These are phyloP conservation scores for Sylvicola fuscatus DNA, from an alignment of 2,888 invertebrate species.

Conservation along the genomic window DNA sequence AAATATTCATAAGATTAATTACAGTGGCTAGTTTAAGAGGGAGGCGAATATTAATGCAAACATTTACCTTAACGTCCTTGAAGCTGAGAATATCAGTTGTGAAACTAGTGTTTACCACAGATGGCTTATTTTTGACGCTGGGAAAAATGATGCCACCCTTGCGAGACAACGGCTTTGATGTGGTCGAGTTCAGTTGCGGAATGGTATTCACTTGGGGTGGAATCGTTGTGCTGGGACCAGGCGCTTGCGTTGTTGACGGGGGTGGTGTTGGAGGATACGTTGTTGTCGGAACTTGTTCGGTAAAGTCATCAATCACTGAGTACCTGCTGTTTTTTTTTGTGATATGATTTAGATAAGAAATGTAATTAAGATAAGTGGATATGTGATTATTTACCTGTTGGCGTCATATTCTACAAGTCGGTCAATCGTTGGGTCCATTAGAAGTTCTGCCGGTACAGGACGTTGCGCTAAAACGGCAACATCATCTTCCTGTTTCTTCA, in stretches of 20 bases:
- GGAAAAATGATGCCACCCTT: slow-evolving; percentile 79
- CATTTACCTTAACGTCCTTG: slow-evolving; percentile 65
- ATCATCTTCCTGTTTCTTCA: slow-evolving; percentile 71
- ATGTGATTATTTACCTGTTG: slow-evolving; percentile 31
- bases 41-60: no score
- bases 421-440: slow-evolving; percentile 59
- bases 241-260: slow-evolving; percentile 12
- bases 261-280: slow-evolving; percentile 16
- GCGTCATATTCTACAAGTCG: slow-evolving; percentile 59
- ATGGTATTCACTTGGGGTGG: slow-evolving; percentile 9
- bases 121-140: slow-evolving; percentile 77
- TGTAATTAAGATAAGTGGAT: neutral
- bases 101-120: slow-evolving; percentile 64
- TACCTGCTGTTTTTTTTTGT: slow-evolving; percentile 13
- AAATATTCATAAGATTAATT: no score
- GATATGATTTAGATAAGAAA: neutral
- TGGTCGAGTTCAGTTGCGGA: slow-evolving; percentile 12
- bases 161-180: slow-evolving; percentile 28
- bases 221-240: slow-evolving; percentile 14
- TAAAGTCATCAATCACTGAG: slow-evolving; percentile 21
- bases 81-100: slow-evolving; percentile 53
- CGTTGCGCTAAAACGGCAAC: slow-evolving; percentile 57
- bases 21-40: no score
- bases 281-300: slow-evolving; percentile 20
- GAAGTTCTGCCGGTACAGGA: slow-evolving; percentile 50